Evolutionary conservation across 2,113 vertebrate species (phyloP), one percentile per base, ranked within the genome.

Genomic region (Clarias macrocephalus): DNA sequence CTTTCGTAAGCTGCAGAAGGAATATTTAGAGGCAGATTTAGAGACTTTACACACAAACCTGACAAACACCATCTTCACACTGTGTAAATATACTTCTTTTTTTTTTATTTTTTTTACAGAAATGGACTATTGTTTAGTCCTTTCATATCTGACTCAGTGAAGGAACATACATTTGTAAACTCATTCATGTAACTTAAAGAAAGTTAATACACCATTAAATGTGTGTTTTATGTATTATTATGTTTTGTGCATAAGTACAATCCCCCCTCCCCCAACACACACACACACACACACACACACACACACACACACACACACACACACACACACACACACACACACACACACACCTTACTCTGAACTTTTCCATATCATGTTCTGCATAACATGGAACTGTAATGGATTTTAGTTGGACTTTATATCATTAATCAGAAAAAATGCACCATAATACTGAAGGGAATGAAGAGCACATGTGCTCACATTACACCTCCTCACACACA

Each of bases 1-100:
- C 90, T 83, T 96, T 96, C 2, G 96, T 95, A 83, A 94, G 95
- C 95, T 96, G 37, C 62, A 80, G 16, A 89, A 28, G 91, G 52
- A 93, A 25, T 86, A 37, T 86, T 18, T 63, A 60, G 62, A n/a
- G 62, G 3, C 28, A 70, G 73, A 4, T 33, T 42, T 56, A 77
- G 48, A 77, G 25, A 77, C 62, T 66, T 89, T 52, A 88, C 52
- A 73, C 19, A 68, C 12, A 42, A 48, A 82, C 66, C 5, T 8
- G 30, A 70, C 16, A 33, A 30, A 18, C 30, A 42, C 3, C 33
- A 11, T 21, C 42, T 73, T 73, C 70, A 73, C 33, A 42, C 11
- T 19, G 30, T 73, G 19, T 42, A 10, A 73, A 21, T 42, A 8
- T 1, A 33, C 28, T 16, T 70, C 8, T 10, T 8, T 65, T 28